Evolutionary conservation across 2,797 vertebrate genomes (phyloP).

Genomic region (Rousettus madagascariensis): DNA sequence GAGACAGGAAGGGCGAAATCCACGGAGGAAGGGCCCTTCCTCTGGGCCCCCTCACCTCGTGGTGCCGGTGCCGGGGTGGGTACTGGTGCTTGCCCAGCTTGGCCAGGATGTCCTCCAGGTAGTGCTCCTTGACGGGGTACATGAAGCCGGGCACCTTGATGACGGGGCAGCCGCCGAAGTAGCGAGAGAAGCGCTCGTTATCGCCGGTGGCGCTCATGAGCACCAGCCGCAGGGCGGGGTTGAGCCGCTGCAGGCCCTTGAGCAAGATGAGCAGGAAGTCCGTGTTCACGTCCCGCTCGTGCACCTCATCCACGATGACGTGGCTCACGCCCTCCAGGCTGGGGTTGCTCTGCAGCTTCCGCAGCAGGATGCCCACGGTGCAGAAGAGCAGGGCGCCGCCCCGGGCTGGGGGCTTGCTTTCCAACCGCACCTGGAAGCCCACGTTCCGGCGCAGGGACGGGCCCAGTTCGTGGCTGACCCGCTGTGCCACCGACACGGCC

Average conservation of each 20-base stretch:
- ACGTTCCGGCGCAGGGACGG: constrained; percentile 89
- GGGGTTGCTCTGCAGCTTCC: constrained; percentile 95
- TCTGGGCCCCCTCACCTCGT: constrained; percentile 82
- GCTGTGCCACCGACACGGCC: constrained; percentile 95
- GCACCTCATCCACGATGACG: constrained; percentile 96
- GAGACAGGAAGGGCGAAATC: background rate
- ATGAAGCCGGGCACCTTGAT: constrained; percentile 96
- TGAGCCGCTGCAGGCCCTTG: constrained; percentile 88
- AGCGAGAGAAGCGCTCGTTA: constrained; percentile 90
- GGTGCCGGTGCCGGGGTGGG: constrained; percentile 82
- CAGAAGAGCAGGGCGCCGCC: constrained; percentile 96
- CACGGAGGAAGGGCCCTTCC: background rate
- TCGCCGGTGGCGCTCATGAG: constrained; percentile 98
- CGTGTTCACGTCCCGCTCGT: constrained; percentile 96
- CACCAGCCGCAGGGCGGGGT: constrained; percentile 91
- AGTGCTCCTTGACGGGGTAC: constrained; percentile 93
- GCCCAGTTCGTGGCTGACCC: constrained; percentile 94
- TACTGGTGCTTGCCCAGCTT: constrained; percentile 89
- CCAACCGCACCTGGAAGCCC: constrained; percentile 97
- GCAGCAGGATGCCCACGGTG: constrained; percentile 94
- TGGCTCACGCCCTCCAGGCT: constrained; percentile 94
- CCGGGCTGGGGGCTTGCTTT: constrained; percentile 91
- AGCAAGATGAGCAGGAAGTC: constrained; percentile 97
- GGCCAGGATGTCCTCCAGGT: constrained; percentile 93
- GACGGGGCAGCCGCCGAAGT: constrained; percentile 92